Percentiles rank a stretch among this genome's conserved stretches.
Evolutionary conservation across 2,113 vertebrate species (phyloP).

Genomic region (Marmota monax): DNA sequence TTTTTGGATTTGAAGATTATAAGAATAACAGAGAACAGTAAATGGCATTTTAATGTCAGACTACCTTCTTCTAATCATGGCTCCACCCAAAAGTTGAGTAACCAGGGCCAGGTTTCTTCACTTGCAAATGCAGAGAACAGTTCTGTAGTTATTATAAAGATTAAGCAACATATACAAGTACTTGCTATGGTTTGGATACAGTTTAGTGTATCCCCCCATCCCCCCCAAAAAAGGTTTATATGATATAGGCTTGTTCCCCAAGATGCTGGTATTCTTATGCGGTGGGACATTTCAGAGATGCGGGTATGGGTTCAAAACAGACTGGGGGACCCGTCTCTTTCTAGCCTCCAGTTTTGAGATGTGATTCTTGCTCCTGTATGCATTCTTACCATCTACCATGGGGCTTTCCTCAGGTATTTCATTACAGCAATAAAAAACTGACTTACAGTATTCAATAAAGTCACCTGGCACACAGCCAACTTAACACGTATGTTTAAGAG

Average conservation of each 20-base stretch:
- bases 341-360: background rate
- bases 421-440: background rate
- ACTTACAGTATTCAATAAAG: background rate
- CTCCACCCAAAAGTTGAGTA: background rate
- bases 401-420: background rate
- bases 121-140: background rate
- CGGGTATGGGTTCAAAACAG: background rate
- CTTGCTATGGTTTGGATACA: background rate
- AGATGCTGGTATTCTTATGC: background rate
- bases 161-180: background rate
- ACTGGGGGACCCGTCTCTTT: background rate
- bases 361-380: background rate
- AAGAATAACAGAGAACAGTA: background rate
- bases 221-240: background rate
- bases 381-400: background rate
- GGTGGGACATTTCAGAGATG: background rate
- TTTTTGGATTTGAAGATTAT: background rate
- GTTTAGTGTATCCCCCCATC: too few relatives aligned
- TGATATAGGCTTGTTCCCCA: background rate
- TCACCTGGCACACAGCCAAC: background rate
- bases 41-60: background rate
- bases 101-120: background rate
- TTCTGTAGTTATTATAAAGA: background rate
- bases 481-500: background rate
- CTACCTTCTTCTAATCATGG: background rate